Evolutionary conservation across 37 sponge, comb jelly and placozoan species (phyloP), one percentile per base, ranked within the genome.

Genomic region (Chondrosia reniformis): DNA sequence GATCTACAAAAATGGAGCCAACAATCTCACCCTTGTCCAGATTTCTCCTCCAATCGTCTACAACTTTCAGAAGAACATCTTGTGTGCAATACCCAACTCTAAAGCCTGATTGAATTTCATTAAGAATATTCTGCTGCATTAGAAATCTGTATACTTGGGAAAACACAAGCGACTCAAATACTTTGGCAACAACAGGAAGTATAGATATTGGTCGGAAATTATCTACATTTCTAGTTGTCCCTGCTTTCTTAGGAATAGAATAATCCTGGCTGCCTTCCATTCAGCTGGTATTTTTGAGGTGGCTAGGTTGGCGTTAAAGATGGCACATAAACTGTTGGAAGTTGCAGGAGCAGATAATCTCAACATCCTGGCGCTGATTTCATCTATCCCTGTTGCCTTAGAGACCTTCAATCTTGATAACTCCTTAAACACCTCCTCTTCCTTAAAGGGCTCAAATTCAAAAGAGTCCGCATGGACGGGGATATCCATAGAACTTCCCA

Each of bases 181-280:
- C 71, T 43, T 80, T 80, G 27, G 71, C 67, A 31, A 80, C 1
- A 13, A 80, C 71, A n/a, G 80, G 80, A 1, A 65, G 15, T 21
- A 80, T 63, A 6, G 80, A 80, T 8, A 80, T 45, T 2, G 80
- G 80, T 6, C 80, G 32, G n/a, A 44, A 80, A 55, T 80, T 34
- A 59, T 6, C 22, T 7, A 13, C 61, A 59, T 25, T 30, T 6
- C 30, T 13, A 13, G 61, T 5, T 19, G 57, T 57, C 15, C 36
- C 3, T n/a, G n/a, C n/a, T 19, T 1, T 36, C 61, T 77, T 36
- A 41, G 78, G 10, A 77, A 28, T 19, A 63, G 78, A 1, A 43
- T 77, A 2, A 77, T 52, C 32, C 37, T 34, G 1, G 62, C 78
- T 9, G 12, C 25, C 25, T 77, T 77, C 78, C 78, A 77, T 52